phyloP scores from a whole-genome alignment of 1,140 invertebrate species.

The Lanistes nyassanus region DNA sequence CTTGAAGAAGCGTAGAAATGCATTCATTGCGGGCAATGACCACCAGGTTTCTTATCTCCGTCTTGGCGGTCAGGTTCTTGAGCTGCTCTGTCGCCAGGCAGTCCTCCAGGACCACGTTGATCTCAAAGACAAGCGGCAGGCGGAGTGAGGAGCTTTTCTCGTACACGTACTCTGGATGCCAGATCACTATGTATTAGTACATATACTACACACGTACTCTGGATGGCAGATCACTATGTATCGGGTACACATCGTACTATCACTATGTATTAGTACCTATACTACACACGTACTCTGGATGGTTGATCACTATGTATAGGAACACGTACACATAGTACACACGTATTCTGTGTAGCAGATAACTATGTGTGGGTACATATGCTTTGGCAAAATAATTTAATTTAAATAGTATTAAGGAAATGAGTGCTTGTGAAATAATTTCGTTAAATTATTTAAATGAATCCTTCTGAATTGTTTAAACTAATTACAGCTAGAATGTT shows the following conservation, averaged over 20 bases:
- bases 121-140: constrained; percentile 25
- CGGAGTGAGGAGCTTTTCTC: neutral
- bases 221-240: neutral
- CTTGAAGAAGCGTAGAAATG: constrained; percentile 11
- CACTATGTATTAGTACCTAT: too few species aligned
- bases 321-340: too few species aligned
- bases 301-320: neutral
- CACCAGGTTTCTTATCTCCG: constrained; percentile 27
- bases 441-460: too few species aligned
- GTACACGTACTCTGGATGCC: constrained; percentile 21
- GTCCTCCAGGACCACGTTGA: constrained; percentile 14
- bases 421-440: too few species aligned
- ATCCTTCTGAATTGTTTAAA: too few species aligned
- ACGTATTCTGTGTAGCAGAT: neutral
- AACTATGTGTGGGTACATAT: too few species aligned
- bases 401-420: too few species aligned
- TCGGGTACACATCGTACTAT: neutral
- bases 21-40: constrained; percentile 23
- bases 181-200: too few species aligned
- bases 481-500: too few species aligned
- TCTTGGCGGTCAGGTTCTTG: constrained; percentile 33
- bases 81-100: constrained; percentile 27
- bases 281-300: neutral
- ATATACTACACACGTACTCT: neutral
- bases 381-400: too few species aligned